Percentiles rank a stretch among this genome's conserved stretches.
These are phyloP conservation scores for Sparus aurata DNA, from an alignment of 2,797 vertebrate species.

Conservation along the genomic window DNA sequence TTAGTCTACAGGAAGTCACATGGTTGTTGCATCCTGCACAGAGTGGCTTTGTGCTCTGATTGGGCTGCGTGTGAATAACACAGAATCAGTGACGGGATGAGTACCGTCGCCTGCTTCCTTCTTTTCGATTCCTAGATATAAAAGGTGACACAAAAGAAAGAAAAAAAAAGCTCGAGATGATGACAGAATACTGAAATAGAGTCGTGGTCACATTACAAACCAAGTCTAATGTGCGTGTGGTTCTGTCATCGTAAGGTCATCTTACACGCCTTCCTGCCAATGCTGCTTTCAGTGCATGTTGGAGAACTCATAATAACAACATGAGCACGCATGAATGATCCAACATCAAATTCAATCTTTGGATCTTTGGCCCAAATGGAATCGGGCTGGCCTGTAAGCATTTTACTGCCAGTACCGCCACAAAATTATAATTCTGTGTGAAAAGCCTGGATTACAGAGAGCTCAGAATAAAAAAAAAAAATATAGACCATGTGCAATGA, in stretches of 20 bases:
- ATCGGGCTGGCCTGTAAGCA: too few relatives aligned
- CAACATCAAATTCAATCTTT: too few relatives aligned
- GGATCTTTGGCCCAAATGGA: too few relatives aligned
- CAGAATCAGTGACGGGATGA: constrained; percentile 34
- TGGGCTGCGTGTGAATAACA: constrained; percentile 35
- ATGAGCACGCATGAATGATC: not conserved
- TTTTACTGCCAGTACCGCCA: too few relatives aligned
- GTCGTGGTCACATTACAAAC: not conserved
- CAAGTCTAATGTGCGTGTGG: constrained; percentile 27
- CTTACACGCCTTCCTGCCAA: constrained; percentile 4
- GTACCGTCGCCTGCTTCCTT: not conserved
- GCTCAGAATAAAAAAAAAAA: not conserved
- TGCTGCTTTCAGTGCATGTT: not conserved
- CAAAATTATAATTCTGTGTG: too few relatives aligned
- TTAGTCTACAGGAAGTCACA: constrained; percentile 83
- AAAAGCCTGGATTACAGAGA: not conserved
- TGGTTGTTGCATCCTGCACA: constrained; percentile 77
- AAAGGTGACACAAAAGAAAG: not conserved
- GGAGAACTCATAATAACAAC: not conserved
- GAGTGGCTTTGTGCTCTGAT: constrained; percentile 56
- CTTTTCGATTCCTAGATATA: constrained; percentile 18
- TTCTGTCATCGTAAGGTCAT: constrained; percentile 1
- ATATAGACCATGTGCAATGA: too few relatives aligned
- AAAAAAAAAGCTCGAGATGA: not conserved
- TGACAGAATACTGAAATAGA: constrained; percentile 28